Base-by-base conservation (phyloP, 2,888 invertebrate species). In the Aspidiotus rigidus region DNA sequence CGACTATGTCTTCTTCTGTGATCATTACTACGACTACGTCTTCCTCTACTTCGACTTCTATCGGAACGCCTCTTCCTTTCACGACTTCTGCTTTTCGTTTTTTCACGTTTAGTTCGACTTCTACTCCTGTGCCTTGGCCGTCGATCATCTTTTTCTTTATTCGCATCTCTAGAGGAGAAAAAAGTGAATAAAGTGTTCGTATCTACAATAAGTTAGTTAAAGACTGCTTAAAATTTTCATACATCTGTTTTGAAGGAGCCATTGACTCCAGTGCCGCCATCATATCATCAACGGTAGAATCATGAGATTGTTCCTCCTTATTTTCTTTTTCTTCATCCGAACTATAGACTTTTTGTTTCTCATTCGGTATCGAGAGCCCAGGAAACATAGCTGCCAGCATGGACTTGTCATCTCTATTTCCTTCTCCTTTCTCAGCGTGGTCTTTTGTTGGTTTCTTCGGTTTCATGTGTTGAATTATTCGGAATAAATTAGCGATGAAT, bases 381-480 rank as follows among this genome's bases (percentile, higher is more conserved):
- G 92, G 92, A 77, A 91, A 92, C 77, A 89, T 88, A 54, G 79
- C 77, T 0, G 86, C 84, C 28, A 59, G 28, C 59, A 59, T 59
- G 8, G 59, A 59, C 13, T 59, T 59, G 13, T 59, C 59, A 39
- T 28, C 7, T 59, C 39, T 59, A 13, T 59, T 28, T 9, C 17
- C 59, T 7, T 7, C 10, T 7, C 16, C 28, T 7, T 7, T 17
- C 10, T 17, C 28, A 10, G 8, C 59, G 1, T 8, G 13, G 11
- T 59, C 39, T 10, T 61, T 64, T 0, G 70, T 64, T 16, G 71
- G 62, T 42, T 76, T 79, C 0, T 76, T 77, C 7, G 90, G 89
- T 77, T 88, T 88, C 97, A 98, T 97, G 75, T 94, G 91, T 75
- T 95, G 91, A 72, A 99, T 97, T 66, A 99, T 90, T 69, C 98